Base-by-base conservation (phyloP, 2,888 invertebrate species). In the Liopterus haemorrhoidalis region DNA sequence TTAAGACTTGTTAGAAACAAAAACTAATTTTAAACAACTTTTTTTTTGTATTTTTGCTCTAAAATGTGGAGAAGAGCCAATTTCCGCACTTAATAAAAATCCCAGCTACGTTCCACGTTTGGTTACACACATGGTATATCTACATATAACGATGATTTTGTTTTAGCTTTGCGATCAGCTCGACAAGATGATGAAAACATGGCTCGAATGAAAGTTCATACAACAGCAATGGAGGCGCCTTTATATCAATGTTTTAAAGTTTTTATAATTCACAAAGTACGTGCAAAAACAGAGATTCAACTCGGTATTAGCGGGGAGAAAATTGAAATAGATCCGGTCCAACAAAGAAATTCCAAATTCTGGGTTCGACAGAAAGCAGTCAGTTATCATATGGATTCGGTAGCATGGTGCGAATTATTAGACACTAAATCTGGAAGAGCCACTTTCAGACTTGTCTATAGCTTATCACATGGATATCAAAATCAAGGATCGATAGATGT, bases 301-400 rank as follows among this genome's bases (percentile, higher is more conserved):
- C 72, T 94, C 30, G 88, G 90, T 33, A 82, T 94, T 51, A 91
- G 91, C 9, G 82, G 90, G 4, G 92, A 93, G 57, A 86, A 89
- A 64, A 82, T 94, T 48, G 94, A 94, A 70, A 88, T 94, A 41
- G 90, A 91, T 64, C 90, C 90, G 0, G 76, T 86, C 16, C 79
- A 82, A 21, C 75, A 78, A 24, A 75, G 76, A 57, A 79, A 76
- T 59, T 71, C 76, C 41, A 79, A 78, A 48, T 80, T 82, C 61
- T 79, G 78, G 76, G 73, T 73, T 31, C 75, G 82, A 60, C 79
- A 85, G 55, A 85, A 87, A 60, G 82, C 92, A 28, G 82, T 88
- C 39, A 82, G 85, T 49, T 86, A 89, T 67, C 83, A 83, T 53
- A 90, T 92, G 62, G 92, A 93, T 63, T 78, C 79, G 15, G 81